Evolutionary conservation across 2,888 invertebrate species (phyloP).

Genomic region (Drosophila leonis): DNA sequence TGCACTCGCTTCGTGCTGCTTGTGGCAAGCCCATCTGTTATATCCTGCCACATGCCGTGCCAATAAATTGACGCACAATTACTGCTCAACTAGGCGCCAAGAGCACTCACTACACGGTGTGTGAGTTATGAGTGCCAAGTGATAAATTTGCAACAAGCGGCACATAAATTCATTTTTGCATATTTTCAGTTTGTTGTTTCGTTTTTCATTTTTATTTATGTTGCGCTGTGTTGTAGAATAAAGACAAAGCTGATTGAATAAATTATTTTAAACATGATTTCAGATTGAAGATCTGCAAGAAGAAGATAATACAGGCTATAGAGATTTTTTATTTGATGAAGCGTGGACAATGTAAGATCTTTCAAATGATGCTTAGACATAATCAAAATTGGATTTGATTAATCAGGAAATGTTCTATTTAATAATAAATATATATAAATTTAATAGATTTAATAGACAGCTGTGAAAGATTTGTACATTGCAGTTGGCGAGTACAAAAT

Average conservation of each 20-base stretch:
- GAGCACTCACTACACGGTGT: constrained; percentile 55
- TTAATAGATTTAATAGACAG: too few relatives aligned
- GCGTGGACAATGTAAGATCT: too few relatives aligned
- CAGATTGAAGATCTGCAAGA: not conserved
- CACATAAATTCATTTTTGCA: constrained; percentile 53
- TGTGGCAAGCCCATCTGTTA: constrained; percentile 11
- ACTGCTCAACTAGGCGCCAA: constrained; percentile 74
- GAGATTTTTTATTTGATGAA: too few relatives aligned
- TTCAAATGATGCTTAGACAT: too few relatives aligned
- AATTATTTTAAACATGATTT: not conserved
- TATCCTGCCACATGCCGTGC: constrained; percentile 36
- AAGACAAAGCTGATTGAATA: not conserved
- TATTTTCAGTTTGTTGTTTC: not conserved
- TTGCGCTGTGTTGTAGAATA: not conserved
- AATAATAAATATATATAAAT: too few relatives aligned
- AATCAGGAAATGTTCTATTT: too few relatives aligned
- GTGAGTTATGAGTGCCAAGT: constrained; percentile 70
- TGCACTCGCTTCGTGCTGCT: not conserved
- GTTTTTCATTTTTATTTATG: constrained; percentile 22
- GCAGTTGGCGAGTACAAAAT: too few relatives aligned
- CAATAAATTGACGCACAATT: constrained; percentile 73
- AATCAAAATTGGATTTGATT: too few relatives aligned
- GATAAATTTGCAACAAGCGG: constrained; percentile 59
- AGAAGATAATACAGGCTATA: too few relatives aligned
- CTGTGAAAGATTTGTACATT: too few relatives aligned